Evolutionary conservation across 2,888 invertebrate genomes (phyloP).

Genomic region (Cylindroiulus punctatus): DNA sequence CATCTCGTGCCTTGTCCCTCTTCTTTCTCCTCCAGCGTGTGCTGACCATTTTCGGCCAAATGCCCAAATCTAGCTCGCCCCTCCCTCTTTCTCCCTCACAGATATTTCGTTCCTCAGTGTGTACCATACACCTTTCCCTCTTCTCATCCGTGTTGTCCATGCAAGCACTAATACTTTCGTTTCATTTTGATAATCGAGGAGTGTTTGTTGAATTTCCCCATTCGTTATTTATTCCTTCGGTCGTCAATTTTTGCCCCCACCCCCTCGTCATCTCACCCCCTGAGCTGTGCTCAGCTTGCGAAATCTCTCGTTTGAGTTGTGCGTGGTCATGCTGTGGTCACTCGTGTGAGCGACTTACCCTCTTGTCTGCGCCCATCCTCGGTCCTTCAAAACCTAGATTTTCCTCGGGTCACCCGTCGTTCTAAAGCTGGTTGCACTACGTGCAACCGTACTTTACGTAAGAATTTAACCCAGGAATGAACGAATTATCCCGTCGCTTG

Average conservation of each 20-base stretch:
- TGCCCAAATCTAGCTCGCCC: not conserved
- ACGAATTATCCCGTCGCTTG: too few species aligned
- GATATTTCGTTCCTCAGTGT: not conserved
- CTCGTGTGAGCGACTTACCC: not conserved
- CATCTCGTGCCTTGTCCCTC: not conserved
- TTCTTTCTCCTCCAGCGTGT: not conserved
- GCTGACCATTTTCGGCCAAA: not conserved
- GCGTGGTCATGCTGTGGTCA: too few species aligned
- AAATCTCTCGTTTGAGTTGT: constrained; percentile 3
- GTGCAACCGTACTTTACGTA: too few species aligned
- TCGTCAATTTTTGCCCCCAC: not conserved
- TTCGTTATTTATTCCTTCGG: constrained; percentile 8
- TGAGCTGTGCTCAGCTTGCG: not conserved
- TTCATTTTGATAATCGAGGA: constrained; percentile 15
- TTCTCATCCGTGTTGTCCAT: constrained; percentile 9
- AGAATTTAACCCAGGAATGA: too few species aligned
- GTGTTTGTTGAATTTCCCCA: constrained; percentile 9
- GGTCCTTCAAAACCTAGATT: not conserved
- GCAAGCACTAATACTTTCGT: not conserved
- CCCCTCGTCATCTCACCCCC: not conserved
- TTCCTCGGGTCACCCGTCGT: too few species aligned
- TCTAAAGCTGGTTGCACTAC: too few species aligned
- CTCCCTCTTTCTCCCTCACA: too few species aligned
- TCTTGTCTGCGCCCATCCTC: not conserved
- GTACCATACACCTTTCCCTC: not conserved